phyloP scores from a whole-genome alignment of 2,888 invertebrate genomes.

The Sepiola atlantica region DNA sequence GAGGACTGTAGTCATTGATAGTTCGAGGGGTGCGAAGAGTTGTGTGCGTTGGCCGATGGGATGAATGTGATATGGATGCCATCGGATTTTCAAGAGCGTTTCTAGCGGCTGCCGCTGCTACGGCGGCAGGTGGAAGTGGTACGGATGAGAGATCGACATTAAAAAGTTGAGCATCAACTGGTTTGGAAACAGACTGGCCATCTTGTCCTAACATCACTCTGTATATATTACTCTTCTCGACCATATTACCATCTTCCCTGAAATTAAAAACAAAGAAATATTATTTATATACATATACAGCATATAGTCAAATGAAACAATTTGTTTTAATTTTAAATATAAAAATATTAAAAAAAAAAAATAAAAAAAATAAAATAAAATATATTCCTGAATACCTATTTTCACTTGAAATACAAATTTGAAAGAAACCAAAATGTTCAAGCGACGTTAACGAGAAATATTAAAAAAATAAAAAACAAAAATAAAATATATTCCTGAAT shows the following conservation, averaged over 20 bases:
- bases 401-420: too few relatives aligned
- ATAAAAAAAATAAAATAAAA: too few relatives aligned
- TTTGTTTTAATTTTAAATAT: too few relatives aligned
- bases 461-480: too few relatives aligned
- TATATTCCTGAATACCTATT: too few relatives aligned
- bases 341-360: too few relatives aligned
- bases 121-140: slow-evolving; percentile 45
- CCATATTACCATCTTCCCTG: slow-evolving; percentile 40
- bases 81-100: not conserved
- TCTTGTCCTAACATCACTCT: not conserved
- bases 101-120: not conserved
- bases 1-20: slow-evolving; percentile 32
- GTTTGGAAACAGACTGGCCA: slow-evolving; percentile 42
- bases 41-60: not conserved
- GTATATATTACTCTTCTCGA: not conserved
- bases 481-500: too few relatives aligned
- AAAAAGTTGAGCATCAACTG: slow-evolving; percentile 47
- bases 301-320: too few relatives aligned
- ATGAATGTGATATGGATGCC: slow-evolving; percentile 23
- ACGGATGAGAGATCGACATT: slow-evolving; percentile 47
- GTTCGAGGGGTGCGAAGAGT: not conserved
- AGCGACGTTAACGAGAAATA: too few relatives aligned
- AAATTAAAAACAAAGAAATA: not conserved
- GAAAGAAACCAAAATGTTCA: too few relatives aligned
- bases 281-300: too few relatives aligned